A percentile compares a stretch with the other conserved stretches of the same genome.
Evolutionary conservation across 1,140 invertebrate genomes (phyloP).

Genomic region (Lerema accius): DNA sequence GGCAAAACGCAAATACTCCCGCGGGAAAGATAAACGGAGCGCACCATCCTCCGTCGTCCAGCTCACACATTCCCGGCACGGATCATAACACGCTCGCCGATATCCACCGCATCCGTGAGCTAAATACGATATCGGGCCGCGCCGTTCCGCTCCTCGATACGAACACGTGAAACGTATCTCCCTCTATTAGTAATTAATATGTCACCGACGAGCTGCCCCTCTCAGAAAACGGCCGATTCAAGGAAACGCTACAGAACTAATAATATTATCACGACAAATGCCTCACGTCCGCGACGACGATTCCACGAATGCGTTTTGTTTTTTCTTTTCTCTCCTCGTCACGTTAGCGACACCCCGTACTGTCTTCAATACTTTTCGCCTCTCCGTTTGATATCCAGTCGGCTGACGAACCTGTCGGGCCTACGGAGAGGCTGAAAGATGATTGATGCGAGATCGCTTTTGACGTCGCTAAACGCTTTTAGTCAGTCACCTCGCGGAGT

Average conservation of each 20-base stretch:
- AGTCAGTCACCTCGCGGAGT: conserved; percentile 22
- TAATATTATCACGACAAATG: conserved; percentile 75
- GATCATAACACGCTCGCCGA: conserved; percentile 26
- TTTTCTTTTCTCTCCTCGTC: conserved; percentile 49
- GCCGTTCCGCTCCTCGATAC: conserved; percentile 18
- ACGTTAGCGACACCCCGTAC: conserved; percentile 41
- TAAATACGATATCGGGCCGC: conserved; percentile 30
- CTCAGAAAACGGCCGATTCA: conserved; percentile 48
- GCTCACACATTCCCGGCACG: conserved; percentile 32
- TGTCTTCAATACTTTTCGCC: conserved; percentile 42
- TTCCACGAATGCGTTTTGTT: conserved; percentile 58
- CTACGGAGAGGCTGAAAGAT: conserved; percentile 11
- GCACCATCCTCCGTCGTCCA: neutral
- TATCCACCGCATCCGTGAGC: conserved; percentile 25
- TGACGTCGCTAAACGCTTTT: conserved; percentile 32
- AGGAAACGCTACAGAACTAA: conserved; percentile 59
- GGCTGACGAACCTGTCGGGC: conserved; percentile 47
- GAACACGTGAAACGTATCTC: conserved; percentile 37
- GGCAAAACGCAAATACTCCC: too few relatives aligned
- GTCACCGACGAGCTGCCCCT: conserved; percentile 49
- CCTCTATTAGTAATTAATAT: conserved; percentile 66
- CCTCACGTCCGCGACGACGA: conserved; percentile 58
- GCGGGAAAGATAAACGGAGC: conserved; percentile 21
- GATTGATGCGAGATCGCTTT: conserved; percentile 37
- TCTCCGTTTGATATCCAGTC: conserved; percentile 39